These are phyloP conservation scores for Corynorhinus townsendii DNA, from an alignment of 2,113 vertebrate species.

Conservation along the genomic window DNA sequence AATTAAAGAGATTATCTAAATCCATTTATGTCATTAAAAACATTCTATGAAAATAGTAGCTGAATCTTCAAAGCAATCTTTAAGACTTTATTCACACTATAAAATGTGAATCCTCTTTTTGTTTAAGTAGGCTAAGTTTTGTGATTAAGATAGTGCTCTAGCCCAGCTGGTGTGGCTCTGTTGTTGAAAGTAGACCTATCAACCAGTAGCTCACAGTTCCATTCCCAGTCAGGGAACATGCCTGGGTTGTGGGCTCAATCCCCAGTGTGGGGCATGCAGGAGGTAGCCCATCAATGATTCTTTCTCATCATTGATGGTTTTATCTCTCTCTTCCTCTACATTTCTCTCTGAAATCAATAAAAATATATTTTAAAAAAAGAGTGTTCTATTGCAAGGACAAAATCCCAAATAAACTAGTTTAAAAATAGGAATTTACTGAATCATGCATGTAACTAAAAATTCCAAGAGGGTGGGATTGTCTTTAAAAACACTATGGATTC, in stretches of 20 bases:
- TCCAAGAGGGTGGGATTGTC: not conserved
- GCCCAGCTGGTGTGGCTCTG: too few species aligned
- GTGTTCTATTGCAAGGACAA: not conserved
- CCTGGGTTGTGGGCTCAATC: too few species aligned
- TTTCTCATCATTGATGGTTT: too few species aligned
- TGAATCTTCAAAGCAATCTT: slow-evolving; percentile 2
- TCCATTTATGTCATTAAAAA: not conserved
- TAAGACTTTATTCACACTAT: not conserved
- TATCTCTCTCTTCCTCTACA: too few species aligned
- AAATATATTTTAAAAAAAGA: too few species aligned
- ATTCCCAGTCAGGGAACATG: too few species aligned
- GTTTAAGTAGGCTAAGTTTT: not conserved
- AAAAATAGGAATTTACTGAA: not conserved
- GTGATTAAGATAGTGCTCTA: not conserved
- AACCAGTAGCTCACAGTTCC: too few species aligned
- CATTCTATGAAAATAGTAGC: not conserved
- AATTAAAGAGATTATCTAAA: not conserved
- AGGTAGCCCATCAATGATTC: too few species aligned
- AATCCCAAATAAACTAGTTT: not conserved
- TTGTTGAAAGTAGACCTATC: too few species aligned
- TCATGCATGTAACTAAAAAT: not conserved
- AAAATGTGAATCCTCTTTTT: not conserved
- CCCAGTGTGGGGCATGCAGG: too few species aligned
- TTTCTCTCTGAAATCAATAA: too few species aligned
- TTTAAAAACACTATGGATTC: not conserved